Conservation (phyloP, 37 sponge, comb jelly and placozoan genomes). For the Chondrosia reniformis region DNA sequence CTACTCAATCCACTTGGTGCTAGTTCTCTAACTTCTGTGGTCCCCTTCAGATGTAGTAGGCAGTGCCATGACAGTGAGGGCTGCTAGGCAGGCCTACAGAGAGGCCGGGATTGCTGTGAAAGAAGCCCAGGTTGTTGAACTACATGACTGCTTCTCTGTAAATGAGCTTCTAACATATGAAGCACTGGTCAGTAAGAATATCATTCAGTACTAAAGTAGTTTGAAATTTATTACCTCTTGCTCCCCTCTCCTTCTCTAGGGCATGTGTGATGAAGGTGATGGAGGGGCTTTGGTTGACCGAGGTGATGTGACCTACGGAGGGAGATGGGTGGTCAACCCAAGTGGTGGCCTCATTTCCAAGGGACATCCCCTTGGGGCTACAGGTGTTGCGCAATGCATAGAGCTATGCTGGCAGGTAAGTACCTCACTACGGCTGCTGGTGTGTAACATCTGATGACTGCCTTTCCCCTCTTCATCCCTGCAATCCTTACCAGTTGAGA, state of each 20-base stretch:
- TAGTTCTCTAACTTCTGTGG: neutral
- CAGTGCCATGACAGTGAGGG: constrained; percentile 58
- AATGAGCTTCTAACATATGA: constrained; percentile 77
- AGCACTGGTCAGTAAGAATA: constrained; percentile 41
- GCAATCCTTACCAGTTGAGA: constrained; percentile 27
- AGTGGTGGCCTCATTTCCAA: constrained; percentile 76
- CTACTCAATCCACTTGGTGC: neutral
- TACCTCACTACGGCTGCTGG: neutral
- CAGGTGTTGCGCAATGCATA: constrained; percentile 73
- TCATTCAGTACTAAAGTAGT: neutral
- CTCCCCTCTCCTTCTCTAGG: constrained; percentile 11
- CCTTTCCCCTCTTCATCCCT: neutral
- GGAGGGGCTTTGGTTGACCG: constrained; percentile 46
- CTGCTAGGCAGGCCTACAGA: constrained; percentile 41
- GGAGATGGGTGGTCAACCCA: constrained; percentile 69
- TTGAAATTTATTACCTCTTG: neutral
- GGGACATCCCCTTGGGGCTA: constrained; percentile 77
- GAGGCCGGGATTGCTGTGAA: constrained; percentile 33
- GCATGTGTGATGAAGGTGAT: constrained; percentile 59
- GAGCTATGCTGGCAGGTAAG: constrained; percentile 73
- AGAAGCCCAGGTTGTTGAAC: constrained; percentile 67
- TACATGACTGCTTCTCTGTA: constrained; percentile 75
- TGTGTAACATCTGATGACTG: neutral
- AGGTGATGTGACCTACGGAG: constrained; percentile 71
- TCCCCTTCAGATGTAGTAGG: constrained; percentile 42